These are phyloP conservation scores for Glossophaga mutica DNA, from an alignment of 2,797 vertebrate species.

Conservation along the genomic window DNA sequence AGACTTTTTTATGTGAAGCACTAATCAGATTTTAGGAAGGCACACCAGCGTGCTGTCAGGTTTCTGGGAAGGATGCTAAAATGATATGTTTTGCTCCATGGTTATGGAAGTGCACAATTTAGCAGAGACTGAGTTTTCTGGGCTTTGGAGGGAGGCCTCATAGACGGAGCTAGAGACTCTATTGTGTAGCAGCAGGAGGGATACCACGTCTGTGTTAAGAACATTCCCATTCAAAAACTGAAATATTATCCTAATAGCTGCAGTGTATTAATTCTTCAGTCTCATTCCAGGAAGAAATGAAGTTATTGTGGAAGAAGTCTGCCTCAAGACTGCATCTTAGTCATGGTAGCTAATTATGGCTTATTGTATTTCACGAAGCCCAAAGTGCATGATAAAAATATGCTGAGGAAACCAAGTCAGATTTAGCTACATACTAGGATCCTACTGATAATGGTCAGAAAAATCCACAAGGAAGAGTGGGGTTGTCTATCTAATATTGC, in stretches of 20 bases:
- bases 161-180: background rate
- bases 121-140: conserved; percentile 24
- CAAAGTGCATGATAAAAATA: background rate
- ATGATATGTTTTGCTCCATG: background rate
- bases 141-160: background rate
- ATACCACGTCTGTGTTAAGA: background rate
- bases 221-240: conserved; percentile 43
- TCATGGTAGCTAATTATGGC: background rate
- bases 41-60: background rate
- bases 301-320: conserved; percentile 29
- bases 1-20: conserved; percentile 43
- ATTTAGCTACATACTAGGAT: background rate
- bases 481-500: background rate
- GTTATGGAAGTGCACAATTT: background rate
- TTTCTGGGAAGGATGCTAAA: background rate
- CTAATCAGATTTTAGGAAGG: conserved; percentile 44
- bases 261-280: background rate
- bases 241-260: conserved; percentile 11
- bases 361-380: background rate
- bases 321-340: background rate
- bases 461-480: background rate
- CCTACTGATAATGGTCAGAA: background rate
- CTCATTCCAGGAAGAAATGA: conserved; percentile 36
- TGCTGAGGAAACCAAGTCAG: background rate
- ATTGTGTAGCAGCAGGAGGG: conserved; percentile 5